A percentile compares a stretch with the other conserved stretches of the same genome.
phyloP scores from a whole-genome alignment of 2,888 invertebrate species.

The Tiphia femorata region DNA sequence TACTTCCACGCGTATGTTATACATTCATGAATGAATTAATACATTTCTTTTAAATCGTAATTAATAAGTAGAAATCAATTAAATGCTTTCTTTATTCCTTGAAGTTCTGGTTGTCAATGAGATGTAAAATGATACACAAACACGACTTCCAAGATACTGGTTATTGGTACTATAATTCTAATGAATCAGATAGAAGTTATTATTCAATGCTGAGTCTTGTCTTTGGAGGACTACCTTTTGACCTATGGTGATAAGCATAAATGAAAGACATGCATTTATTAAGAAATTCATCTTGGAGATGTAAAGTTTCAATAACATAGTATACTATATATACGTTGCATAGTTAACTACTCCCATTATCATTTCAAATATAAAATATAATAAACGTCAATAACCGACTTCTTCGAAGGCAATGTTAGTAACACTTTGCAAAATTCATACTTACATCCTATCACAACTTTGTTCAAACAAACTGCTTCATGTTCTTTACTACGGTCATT shows the following conservation, averaged over 20 bases:
- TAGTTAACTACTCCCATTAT: background rate
- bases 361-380: background rate
- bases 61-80: background rate
- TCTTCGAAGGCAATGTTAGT: background rate
- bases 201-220: conserved; percentile 39
- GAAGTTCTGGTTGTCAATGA: conserved; percentile 13
- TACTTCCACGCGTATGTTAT: background rate
- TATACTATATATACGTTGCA: too few species aligned
- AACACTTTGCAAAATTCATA: too few species aligned
- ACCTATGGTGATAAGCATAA: conserved; percentile 44
- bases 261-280: conserved; percentile 32
- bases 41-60: background rate
- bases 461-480: conserved; percentile 71
- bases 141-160: conserved; percentile 33
- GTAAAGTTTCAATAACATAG: background rate
- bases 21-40: background rate
- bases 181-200: conserved; percentile 33
- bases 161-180: too few species aligned
- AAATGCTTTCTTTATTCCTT: conserved; percentile 15
- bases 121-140: conserved; percentile 26
- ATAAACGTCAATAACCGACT: background rate
- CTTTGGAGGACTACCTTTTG: conserved; percentile 37
- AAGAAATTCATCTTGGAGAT: conserved; percentile 18
- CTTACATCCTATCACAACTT: conserved; percentile 74
- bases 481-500: conserved; percentile 53